Evolutionary conservation across 2,888 invertebrate genomes (phyloP).

Genomic region (Brachylomia viminalis): DNA sequence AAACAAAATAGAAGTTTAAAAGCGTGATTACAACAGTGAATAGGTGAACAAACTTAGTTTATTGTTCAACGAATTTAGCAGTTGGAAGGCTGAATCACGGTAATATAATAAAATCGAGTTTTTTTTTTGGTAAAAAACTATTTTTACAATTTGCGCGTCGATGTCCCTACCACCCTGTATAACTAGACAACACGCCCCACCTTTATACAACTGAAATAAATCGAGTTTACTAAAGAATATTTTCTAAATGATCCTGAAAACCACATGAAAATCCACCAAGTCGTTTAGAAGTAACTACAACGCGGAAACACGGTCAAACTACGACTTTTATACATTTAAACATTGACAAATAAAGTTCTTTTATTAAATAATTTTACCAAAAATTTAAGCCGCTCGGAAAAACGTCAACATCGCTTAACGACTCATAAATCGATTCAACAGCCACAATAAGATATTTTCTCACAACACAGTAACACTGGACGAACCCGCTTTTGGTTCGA

Average conservation of each 20-base stretch:
- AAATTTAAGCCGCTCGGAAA: constrained; percentile 23
- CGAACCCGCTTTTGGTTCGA: constrained; percentile 61
- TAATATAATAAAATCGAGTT: background rate
- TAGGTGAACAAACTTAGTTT: constrained; percentile 25
- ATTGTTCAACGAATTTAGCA: constrained; percentile 1
- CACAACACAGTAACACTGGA: constrained; percentile 57
- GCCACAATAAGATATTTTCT: constrained; percentile 63
- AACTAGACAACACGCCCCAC: background rate
- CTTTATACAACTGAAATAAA: background rate
- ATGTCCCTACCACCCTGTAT: too few relatives aligned
- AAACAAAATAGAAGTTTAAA: constrained; percentile 27
- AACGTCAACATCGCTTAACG: constrained; percentile 44
- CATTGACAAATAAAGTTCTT: background rate
- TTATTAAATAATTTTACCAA: constrained; percentile 5
- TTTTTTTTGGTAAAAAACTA: background rate
- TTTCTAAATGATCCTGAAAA: background rate
- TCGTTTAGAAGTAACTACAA: background rate
- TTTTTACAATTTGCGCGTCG: too few relatives aligned
- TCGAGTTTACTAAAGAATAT: background rate
- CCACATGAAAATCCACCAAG: background rate
- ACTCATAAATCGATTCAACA: constrained; percentile 58
- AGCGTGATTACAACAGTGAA: background rate
- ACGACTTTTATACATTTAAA: background rate
- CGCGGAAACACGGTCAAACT: too few relatives aligned
- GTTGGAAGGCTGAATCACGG: constrained; percentile 3